Percentiles rank a stretch among this genome's conserved stretches.
Evolutionary conservation across 2,888 invertebrate genomes (phyloP).

Genomic region (Harpagoxenus sublaevis): DNA sequence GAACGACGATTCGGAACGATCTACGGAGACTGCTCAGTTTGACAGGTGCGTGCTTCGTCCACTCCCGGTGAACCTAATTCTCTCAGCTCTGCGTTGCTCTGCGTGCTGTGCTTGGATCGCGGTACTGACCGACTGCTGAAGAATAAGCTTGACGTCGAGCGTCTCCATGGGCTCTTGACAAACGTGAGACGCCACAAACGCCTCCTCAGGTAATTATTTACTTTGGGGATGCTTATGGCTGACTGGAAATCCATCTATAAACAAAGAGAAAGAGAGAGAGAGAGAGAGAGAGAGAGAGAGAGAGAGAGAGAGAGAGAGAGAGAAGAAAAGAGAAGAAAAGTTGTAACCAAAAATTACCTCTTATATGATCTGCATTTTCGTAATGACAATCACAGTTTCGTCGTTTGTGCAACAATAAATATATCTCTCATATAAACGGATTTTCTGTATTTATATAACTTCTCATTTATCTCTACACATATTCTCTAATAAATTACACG

Average conservation of each 20-base stretch:
- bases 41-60: background rate
- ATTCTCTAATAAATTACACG: background rate
- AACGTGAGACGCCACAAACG: background rate
- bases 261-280: background rate
- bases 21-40: background rate
- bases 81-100: background rate
- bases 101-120: background rate
- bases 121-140: background rate
- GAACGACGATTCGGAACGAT: background rate
- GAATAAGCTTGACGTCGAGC: background rate
- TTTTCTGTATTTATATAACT: background rate
- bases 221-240: background rate
- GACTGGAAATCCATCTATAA: background rate
- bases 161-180: background rate
- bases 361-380: background rate
- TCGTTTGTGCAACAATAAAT: background rate
- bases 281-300: constrained; percentile 1
- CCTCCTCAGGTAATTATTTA: background rate
- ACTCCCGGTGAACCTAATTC: background rate
- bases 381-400: background rate
- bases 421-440: background rate
- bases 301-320: constrained; percentile 1
- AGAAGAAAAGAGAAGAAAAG: background rate
- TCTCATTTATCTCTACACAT: background rate
- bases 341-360: background rate